These are phyloP conservation scores for Meriones psammophilus DNA, from an alignment of 2,797 vertebrate genomes.

Conservation along the genomic window DNA sequence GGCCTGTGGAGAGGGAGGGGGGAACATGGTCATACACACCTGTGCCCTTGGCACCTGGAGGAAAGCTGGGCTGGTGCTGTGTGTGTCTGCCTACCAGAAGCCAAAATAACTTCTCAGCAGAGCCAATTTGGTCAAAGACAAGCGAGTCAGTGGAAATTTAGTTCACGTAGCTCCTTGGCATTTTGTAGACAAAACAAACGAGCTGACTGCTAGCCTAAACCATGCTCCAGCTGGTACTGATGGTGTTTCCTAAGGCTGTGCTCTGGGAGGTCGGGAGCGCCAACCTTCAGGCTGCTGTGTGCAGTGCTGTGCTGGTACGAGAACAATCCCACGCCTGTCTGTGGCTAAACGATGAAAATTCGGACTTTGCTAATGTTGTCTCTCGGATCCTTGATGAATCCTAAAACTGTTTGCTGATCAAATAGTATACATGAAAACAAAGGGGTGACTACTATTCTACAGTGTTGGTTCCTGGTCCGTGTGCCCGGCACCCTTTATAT, in stretches of 20 bases:
- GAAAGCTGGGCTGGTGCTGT: background rate
- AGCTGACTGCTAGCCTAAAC: conserved; percentile 8
- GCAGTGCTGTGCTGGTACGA: background rate
- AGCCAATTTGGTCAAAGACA: conserved; percentile 57
- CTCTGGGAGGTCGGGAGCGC: background rate
- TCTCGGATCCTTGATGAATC: background rate
- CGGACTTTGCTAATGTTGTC: conserved; percentile 10
- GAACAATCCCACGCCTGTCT: background rate
- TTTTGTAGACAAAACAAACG: conserved; percentile 37
- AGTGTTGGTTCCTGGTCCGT: background rate
- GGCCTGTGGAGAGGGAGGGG: background rate
- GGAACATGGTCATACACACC: background rate
- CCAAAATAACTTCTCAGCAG: conserved; percentile 53
- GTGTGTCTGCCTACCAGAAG: conserved; percentile 9
- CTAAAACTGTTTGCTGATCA: conserved; percentile 1
- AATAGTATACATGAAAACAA: background rate
- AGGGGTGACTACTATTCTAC: background rate
- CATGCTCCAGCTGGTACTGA: conserved; percentile 2
- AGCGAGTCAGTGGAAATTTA: conserved; percentile 53
- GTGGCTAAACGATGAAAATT: background rate
- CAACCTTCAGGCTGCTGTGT: background rate
- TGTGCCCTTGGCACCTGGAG: conserved; percentile 39
- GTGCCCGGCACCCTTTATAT: background rate
- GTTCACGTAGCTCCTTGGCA: conserved; percentile 45
- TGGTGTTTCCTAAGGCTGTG: background rate